Evolutionary conservation across 2,888 invertebrate species (phyloP).

Genomic region (Lasioglossum oenotherae): DNA sequence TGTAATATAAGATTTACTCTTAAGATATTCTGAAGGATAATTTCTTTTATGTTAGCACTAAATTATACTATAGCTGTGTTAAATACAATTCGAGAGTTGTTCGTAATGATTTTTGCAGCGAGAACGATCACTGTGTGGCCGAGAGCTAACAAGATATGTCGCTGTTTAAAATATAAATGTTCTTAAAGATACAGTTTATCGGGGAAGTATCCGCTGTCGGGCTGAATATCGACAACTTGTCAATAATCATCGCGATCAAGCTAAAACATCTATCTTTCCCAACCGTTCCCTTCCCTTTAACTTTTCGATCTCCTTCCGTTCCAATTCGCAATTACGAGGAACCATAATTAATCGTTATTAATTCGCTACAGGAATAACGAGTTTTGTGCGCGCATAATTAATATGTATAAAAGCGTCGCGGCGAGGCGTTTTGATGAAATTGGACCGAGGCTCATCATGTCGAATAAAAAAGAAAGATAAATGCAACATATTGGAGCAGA

Average conservation of each 20-base stretch:
- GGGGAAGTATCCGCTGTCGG: neutral
- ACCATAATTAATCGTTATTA: neutral
- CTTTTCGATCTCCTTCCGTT: neutral
- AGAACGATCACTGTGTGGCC: neutral
- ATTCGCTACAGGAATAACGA: neutral
- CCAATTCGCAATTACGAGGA: neutral
- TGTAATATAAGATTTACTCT: neutral
- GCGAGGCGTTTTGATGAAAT: neutral
- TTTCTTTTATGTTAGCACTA: no score
- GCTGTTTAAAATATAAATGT: neutral
- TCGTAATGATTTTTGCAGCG: neutral
- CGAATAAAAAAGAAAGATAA: neutral
- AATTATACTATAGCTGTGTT: no score
- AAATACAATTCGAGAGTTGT: neutral
- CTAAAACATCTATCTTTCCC: neutral
- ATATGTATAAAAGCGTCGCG: neutral
- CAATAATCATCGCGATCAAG: neutral
- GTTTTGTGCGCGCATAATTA: neutral
- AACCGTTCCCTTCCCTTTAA: neutral
- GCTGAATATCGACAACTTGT: constrained; percentile 10
- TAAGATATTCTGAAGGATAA: neutral
- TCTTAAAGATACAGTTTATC: neutral
- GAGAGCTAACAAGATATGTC: neutral
- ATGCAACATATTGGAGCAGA: neutral
- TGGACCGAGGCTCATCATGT: neutral